Percentiles rank a stretch among this genome's conserved stretches.
These are phyloP conservation scores for Venturia canescens DNA, from an alignment of 1,140 invertebrate species.

Conservation along the genomic window DNA sequence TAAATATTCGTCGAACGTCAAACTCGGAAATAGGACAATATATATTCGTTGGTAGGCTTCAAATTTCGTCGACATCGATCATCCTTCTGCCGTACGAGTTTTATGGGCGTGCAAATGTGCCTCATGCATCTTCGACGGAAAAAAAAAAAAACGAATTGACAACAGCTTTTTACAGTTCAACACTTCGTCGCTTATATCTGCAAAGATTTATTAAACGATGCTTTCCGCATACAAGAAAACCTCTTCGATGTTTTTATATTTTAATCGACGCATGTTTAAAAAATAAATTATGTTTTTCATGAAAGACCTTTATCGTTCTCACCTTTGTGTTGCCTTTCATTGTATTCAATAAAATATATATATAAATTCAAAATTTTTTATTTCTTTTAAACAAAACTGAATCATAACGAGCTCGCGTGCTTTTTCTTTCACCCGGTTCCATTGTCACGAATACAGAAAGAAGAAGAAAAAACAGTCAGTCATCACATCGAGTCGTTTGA, in stretches of 20 bases:
- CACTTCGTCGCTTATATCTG: not conserved
- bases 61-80: not conserved
- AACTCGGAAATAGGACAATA: not conserved
- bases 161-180: not conserved
- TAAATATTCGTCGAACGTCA: not conserved
- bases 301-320: too few species aligned
- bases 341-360: too few species aligned
- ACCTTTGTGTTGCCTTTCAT: too few species aligned
- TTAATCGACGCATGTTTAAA: not conserved
- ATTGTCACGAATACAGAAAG: too few species aligned
- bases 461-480: too few species aligned
- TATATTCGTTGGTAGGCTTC: not conserved
- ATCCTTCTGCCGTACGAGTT: not conserved
- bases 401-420: too few species aligned
- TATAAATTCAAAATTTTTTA: too few species aligned
- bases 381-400: too few species aligned
- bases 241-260: not conserved
- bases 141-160: not conserved
- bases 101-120: conserved; percentile 5
- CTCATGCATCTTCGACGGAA: not conserved
- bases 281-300: too few species aligned
- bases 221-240: not conserved
- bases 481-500: too few species aligned
- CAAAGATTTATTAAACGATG: not conserved
- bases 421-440: too few species aligned